Evolutionary conservation across 2,888 invertebrate species (phyloP).

Genomic region (Molanna angustata): DNA sequence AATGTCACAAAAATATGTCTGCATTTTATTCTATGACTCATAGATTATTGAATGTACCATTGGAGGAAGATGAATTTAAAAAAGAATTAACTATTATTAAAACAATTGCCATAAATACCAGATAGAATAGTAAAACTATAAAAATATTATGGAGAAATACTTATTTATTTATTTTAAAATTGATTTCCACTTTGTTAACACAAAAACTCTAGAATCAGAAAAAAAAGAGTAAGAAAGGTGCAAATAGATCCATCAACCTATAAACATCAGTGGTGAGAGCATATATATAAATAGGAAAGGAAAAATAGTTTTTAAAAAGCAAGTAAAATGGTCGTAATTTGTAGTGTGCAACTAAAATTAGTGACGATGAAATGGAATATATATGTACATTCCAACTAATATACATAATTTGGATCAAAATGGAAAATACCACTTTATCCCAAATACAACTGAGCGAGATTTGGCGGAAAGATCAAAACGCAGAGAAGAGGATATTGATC

Average conservation of each 20-base stretch:
- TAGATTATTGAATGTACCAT: no score
- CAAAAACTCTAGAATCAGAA: background rate
- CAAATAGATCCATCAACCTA: background rate
- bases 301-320: background rate
- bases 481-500: conserved; percentile 5
- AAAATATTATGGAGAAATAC: no score
- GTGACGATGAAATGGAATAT: background rate
- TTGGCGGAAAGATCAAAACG: background rate
- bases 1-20: no score
- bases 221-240: background rate
- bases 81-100: no score
- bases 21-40: no score
- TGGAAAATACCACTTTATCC: background rate
- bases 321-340: background rate
- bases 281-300: background rate
- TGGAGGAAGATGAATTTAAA: no score
- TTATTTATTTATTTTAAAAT: no score
- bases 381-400: background rate
- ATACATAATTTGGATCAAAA: background rate
- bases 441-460: background rate
- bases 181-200: no score
- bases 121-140: no score
- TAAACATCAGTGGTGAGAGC: background rate
- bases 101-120: no score
- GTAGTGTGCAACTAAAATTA: background rate